These are phyloP conservation scores for Athripsodes cinereus DNA, from an alignment of 2,888 invertebrate genomes.

Conservation along the genomic window DNA sequence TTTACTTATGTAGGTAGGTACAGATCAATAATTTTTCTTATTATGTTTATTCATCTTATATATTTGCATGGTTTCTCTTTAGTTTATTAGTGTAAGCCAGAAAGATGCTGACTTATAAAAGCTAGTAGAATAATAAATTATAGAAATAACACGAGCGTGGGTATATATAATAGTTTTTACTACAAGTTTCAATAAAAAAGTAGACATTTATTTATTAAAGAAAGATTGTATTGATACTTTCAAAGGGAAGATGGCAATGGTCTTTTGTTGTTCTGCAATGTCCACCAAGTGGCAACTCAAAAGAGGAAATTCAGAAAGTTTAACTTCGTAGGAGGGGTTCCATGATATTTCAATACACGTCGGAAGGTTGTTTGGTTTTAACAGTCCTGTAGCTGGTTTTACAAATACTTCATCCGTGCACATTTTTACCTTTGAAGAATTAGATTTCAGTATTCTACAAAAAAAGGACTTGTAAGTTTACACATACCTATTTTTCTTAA, in stretches of 20 bases:
- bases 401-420: background rate
- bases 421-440: background rate
- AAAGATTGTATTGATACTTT: slow-evolving; percentile 12
- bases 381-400: slow-evolving; percentile 6
- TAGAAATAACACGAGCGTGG: no score
- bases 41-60: no score
- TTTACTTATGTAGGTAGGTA: no score
- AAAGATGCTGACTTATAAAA: no score
- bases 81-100: no score
- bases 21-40: no score
- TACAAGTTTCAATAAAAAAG: no score
- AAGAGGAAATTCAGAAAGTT: slow-evolving; percentile 2
- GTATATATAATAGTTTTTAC: no score
- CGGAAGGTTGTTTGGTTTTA: slow-evolving; percentile 5
- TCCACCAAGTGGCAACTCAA: slow-evolving; percentile 14
- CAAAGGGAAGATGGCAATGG: slow-evolving; percentile 12
- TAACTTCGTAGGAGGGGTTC: background rate
- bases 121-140: no score
- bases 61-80: no score
- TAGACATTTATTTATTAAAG: slow-evolving; percentile 11
- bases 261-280: slow-evolving; percentile 5
- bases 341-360: background rate
- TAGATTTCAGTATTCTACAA: background rate
- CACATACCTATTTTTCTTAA: background rate
- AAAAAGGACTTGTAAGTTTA: background rate